A percentile compares a stretch with the other conserved stretches of the same genome.
Conservation (phyloP, 2,888 invertebrate genomes). For the Latrodectus hesperus region DNA sequence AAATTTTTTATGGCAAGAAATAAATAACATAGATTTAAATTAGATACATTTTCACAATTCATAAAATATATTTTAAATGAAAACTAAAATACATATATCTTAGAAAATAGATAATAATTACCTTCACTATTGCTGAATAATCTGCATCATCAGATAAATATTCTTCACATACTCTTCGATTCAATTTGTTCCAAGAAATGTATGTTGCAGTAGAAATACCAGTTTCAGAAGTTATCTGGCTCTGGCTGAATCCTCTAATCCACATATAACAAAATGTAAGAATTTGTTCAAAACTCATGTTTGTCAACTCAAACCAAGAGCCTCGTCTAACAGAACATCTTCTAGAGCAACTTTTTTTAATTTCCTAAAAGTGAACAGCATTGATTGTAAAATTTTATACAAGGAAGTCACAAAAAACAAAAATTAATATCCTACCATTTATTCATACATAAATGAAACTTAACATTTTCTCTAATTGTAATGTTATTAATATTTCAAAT, state of each 20-base stretch:
- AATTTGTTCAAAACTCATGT: conserved; percentile 55
- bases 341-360: conserved; percentile 32
- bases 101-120: background rate
- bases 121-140: conserved; percentile 10
- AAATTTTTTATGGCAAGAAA: background rate
- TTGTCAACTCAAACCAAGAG: conserved; percentile 56
- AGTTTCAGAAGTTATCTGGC: conserved; percentile 39
- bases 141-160: conserved; percentile 22
- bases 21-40: background rate
- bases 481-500: no score
- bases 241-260: conserved; percentile 37
- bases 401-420: no score
- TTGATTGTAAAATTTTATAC: background rate
- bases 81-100: background rate
- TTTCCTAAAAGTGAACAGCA: conserved; percentile 27
- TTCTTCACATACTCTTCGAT: conserved; percentile 46
- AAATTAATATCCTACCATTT: no score
- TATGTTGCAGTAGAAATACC: conserved; percentile 46
- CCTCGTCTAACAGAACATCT: conserved; percentile 37
- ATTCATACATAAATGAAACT: no score
- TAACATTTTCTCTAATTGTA: no score
- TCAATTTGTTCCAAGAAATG: conserved; percentile 42
- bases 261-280: conserved; percentile 52
- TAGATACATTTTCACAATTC: background rate
- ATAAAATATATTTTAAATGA: background rate